These are phyloP conservation scores for Thera britannica DNA, from an alignment of 2,888 invertebrate species.

Conservation along the genomic window DNA sequence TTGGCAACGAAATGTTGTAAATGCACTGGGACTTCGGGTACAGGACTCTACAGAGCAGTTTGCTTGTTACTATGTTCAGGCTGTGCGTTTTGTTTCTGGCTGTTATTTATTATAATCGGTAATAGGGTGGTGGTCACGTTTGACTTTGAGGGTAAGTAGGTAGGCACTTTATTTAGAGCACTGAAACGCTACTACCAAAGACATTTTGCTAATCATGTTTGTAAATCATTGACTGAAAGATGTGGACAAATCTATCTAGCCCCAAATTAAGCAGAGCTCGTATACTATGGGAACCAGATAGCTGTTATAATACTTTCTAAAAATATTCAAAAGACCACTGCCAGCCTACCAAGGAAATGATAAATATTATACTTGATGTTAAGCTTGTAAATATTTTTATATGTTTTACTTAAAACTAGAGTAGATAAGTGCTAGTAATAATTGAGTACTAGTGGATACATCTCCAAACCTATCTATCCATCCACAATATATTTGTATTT, in stretches of 20 bases:
- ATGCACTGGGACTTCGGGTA: too few species aligned
- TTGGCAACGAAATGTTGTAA: too few species aligned
- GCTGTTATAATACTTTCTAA: neutral
- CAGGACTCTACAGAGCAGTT: too few species aligned
- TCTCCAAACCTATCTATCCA: neutral
- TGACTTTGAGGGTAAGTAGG: neutral
- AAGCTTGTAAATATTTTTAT: neutral
- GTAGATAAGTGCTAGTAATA: neutral
- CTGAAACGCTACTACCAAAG: conserved; percentile 24
- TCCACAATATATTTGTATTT: neutral
- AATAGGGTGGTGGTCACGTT: too few species aligned
- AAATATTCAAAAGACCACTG: neutral
- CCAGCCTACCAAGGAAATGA: neutral
- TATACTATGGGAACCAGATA: too few species aligned
- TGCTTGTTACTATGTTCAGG: too few species aligned
- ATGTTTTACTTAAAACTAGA: neutral
- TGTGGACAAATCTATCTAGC: too few species aligned
- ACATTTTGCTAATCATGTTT: conserved; percentile 9
- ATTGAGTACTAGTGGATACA: neutral
- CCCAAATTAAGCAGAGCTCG: too few species aligned
- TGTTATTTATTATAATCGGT: neutral
- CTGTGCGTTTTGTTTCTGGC: neutral
- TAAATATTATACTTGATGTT: neutral
- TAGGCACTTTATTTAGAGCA: neutral
- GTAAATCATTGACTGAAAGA: neutral